phyloP scores from a whole-genome alignment of 2,888 invertebrate species.

The Dendrolimus pini region DNA sequence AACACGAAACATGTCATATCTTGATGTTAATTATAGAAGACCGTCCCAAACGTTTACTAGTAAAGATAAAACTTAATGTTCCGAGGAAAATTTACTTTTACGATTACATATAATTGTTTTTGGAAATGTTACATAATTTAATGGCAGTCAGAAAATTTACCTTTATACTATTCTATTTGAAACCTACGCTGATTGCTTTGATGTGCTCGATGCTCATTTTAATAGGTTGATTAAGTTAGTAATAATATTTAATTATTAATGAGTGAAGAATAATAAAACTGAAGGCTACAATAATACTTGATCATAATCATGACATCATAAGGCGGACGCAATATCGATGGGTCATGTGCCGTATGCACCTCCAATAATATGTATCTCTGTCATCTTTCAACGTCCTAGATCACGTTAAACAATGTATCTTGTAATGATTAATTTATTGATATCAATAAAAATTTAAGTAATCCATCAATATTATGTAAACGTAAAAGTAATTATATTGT shows the following conservation, averaged over 20 bases:
- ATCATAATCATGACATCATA: conserved; percentile 15
- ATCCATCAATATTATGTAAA: no score
- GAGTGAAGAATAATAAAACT: neutral
- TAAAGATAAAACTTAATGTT: conserved; percentile 47
- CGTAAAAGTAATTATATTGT: no score
- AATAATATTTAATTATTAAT: neutral
- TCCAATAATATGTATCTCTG: neutral
- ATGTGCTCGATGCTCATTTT: neutral
- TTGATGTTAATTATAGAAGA: conserved; percentile 40
- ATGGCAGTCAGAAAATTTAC: neutral
- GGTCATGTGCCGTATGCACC: neutral
- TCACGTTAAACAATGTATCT: neutral
- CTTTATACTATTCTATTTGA: neutral
- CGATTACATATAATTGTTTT: conserved; percentile 23
- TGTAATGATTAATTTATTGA: conserved; percentile 16
- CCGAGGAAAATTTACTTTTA: conserved; percentile 33
- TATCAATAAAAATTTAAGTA: neutral
- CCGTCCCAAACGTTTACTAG: conserved; percentile 41
- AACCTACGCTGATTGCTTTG: neutral
- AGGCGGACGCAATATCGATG: conserved; percentile 1
- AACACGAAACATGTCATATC: conserved; percentile 44
- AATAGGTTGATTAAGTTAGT: neutral
- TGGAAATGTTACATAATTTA: conserved; percentile 15
- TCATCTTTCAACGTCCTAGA: neutral
- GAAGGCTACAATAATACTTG: conserved; percentile 1